Evolutionary conservation across 2,888 invertebrate genomes (phyloP).

Genomic region (Andrena marginata): DNA sequence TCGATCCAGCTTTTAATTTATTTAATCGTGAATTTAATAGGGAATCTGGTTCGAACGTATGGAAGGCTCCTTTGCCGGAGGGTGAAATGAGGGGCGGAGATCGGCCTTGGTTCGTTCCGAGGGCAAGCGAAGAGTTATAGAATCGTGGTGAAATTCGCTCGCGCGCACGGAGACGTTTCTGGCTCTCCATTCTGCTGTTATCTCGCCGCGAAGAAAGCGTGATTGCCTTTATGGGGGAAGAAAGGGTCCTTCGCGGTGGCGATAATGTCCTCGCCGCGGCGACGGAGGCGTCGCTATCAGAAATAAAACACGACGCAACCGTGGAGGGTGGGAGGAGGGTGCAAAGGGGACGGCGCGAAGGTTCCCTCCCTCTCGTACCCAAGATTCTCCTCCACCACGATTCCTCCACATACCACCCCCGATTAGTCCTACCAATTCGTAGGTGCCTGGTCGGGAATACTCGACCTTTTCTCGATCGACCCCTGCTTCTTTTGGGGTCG

Average conservation of each 20-base stretch:
- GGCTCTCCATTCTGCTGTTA: slow-evolving; percentile 82
- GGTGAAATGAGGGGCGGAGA: slow-evolving; percentile 3
- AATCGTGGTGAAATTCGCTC: slow-evolving; percentile 48
- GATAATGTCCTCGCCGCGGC: slow-evolving; percentile 83
- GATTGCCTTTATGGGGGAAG: slow-evolving; percentile 85
- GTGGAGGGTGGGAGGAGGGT: slow-evolving; percentile 42
- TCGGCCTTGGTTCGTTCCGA: not conserved
- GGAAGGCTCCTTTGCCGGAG: not conserved
- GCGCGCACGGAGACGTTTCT: slow-evolving; percentile 60
- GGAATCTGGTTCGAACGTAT: too few relatives aligned
- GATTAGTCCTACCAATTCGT: slow-evolving; percentile 50
- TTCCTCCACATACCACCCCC: slow-evolving; percentile 25
- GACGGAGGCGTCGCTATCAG: slow-evolving; percentile 81
- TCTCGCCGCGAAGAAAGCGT: slow-evolving; percentile 84
- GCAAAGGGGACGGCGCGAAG: slow-evolving; percentile 37
- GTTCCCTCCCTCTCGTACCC: slow-evolving; percentile 39
- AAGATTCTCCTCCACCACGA: slow-evolving; percentile 44
- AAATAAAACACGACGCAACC: slow-evolving; percentile 80
- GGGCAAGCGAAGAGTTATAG: slow-evolving; percentile 45
- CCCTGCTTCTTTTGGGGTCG: not conserved
- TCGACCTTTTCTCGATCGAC: slow-evolving; percentile 21
- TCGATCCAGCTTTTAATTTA: too few relatives aligned
- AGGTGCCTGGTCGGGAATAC: slow-evolving; percentile 7
- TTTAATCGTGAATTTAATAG: too few relatives aligned
- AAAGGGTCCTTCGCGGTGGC: slow-evolving; percentile 85